Conservation (phyloP, 1,140 invertebrate species). For the Tyrophagus putrescentiae region DNA sequence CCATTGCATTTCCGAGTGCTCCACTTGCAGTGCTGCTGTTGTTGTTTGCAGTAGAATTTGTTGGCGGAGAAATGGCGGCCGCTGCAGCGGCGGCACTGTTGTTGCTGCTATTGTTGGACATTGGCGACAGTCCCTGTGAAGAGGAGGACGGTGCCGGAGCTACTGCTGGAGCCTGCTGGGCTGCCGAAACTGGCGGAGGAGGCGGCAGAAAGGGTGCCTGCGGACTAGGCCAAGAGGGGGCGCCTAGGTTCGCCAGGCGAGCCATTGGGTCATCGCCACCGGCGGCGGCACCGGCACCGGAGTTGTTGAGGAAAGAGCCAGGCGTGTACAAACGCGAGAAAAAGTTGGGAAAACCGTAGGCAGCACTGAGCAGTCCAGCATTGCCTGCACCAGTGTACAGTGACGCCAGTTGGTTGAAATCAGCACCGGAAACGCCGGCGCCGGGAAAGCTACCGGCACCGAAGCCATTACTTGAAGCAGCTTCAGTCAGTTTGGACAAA, state of each 20-base stretch:
- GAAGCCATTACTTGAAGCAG: too few relatives aligned
- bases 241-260: background rate
- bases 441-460: conserved; percentile 6
- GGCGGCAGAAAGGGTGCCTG: conserved; percentile 1
- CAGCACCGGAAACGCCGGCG: conserved; percentile 3
- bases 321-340: conserved; percentile 8
- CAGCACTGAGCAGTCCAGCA: background rate
- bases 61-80: background rate
- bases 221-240: conserved; percentile 5
- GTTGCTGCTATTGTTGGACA: background rate
- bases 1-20: background rate
- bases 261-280: background rate
- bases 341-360: conserved; percentile 9
- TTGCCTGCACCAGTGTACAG: background rate
- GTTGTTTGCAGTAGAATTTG: background rate
- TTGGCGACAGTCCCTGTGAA: conserved; percentile 5
- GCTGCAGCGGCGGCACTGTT: background rate
- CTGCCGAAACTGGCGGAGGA: too few relatives aligned
- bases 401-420: conserved; percentile 10
- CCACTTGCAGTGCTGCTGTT: too few relatives aligned
- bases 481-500: background rate
- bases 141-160: too few relatives aligned
- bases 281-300: background rate
- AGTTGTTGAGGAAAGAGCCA: background rate
- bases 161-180: too few relatives aligned